Conservation (phyloP, 1,140 invertebrate genomes). For the Euwallacea similis region DNA sequence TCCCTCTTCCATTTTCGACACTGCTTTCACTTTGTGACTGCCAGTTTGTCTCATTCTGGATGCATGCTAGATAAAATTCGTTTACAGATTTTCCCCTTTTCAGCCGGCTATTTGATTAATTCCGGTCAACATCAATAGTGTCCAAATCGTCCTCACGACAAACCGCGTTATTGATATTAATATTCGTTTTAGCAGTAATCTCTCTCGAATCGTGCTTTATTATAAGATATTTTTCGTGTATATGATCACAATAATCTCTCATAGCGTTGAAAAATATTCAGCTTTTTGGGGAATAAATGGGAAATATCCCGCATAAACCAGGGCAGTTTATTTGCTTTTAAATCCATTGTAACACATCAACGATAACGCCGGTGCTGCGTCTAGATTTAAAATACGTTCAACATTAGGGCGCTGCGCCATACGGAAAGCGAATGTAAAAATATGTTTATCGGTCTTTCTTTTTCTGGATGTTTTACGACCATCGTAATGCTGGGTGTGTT, state of each 20-base stretch:
- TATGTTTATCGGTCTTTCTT: slow-evolving; percentile 2
- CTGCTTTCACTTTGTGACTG: no score
- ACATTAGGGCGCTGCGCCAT: neutral
- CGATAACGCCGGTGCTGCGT: slow-evolving; percentile 1
- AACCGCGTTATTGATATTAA: no score
- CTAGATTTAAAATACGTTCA: slow-evolving; percentile 9
- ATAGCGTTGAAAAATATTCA: neutral
- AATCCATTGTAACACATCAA: slow-evolving; percentile 5
- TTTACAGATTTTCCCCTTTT: no score
- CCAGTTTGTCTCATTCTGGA: no score
- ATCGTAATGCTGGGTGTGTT: neutral
- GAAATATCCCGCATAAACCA: slow-evolving; percentile 1
- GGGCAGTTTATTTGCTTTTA: slow-evolving; percentile 12
- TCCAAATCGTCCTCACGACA: no score
- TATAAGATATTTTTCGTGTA: no score
- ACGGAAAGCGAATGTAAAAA: neutral
- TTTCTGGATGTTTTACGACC: slow-evolving; percentile 5
- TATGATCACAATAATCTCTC: neutral
- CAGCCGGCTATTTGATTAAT: no score
- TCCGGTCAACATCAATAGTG: no score
- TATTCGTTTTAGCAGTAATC: no score
- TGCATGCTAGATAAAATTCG: no score
- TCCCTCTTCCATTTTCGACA: no score
- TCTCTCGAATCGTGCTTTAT: no score
- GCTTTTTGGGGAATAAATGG: slow-evolving; percentile 5